Conservation (phyloP, 2,113 vertebrate genomes). For the Calypte anna region DNA sequence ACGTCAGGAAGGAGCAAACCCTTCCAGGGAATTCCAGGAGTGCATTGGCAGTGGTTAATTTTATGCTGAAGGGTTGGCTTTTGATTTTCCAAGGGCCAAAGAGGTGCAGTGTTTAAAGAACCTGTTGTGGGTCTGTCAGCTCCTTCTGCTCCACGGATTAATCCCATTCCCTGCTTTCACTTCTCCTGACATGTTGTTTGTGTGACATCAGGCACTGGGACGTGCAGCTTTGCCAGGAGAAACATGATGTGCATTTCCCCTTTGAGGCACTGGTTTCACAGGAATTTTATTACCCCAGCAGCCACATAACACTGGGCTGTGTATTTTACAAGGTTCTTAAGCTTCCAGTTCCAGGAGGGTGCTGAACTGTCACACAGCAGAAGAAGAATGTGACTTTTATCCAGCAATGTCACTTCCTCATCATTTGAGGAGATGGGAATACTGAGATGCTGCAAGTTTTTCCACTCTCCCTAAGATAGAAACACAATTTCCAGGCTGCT, state of each 20-base stretch:
- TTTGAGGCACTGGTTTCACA: slow-evolving; percentile 57
- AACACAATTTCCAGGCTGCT: neutral
- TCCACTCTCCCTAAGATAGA: neutral
- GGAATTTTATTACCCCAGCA: slow-evolving; percentile 58
- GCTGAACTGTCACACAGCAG: neutral
- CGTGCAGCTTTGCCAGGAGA: slow-evolving; percentile 70
- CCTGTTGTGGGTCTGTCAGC: slow-evolving; percentile 32
- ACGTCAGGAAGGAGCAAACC: neutral
- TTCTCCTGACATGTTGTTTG: slow-evolving; percentile 59
- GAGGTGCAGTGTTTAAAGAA: slow-evolving; percentile 27
- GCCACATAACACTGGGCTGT: slow-evolving; percentile 36
- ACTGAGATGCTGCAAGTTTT: slow-evolving; percentile 22
- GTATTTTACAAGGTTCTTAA: slow-evolving; percentile 43
- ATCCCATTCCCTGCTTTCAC: slow-evolving; percentile 51
- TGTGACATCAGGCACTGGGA: slow-evolving; percentile 61
- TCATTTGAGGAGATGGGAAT: slow-evolving; percentile 4
- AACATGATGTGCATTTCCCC: slow-evolving; percentile 49
- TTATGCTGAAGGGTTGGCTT: neutral
- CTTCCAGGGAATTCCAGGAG: neutral
- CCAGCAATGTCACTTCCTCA: neutral
- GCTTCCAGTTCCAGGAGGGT: slow-evolving; percentile 11
- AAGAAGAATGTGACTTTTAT: slow-evolving; percentile 4
- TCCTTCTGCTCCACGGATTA: slow-evolving; percentile 32
- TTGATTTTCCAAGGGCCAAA: slow-evolving; percentile 41
- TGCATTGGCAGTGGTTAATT: neutral